Base-by-base conservation (phyloP, 2,888 invertebrate species). In the Prosopocoilus inquinatus region DNA sequence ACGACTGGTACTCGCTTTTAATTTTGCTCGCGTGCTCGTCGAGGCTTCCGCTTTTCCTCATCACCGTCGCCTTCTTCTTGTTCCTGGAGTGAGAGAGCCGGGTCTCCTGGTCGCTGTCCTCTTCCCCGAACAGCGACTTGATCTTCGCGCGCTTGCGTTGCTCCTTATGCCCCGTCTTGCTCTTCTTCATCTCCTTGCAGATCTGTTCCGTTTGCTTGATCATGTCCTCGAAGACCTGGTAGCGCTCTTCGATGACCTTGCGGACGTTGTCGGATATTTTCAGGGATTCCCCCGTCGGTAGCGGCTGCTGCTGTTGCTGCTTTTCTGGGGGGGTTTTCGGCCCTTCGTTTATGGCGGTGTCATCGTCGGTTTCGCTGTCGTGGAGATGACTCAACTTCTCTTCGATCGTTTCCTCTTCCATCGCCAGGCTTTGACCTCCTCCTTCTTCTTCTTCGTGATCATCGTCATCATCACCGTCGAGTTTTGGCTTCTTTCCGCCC, bases 71-170 rank as follows among this genome's bases (percentile, higher is more conserved):
- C 7, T 28, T 28, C 20, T 28, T 28, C 20, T 28, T n/a, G n/a
- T n/a, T 28, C 20, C 5, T 28, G 20, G 20, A 28, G 7, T 28
- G 20, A 28, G 20, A 28, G 7, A 5, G 20, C 20, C 20, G 16
- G 2, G 5, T 2, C 9, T 57, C 56, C 4, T 62, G 59, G 9
- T 53, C 56, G 32, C 55, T 60, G n/a, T 44, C 53, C 28, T 66
- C 68, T 13, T 64, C 67, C 3, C 63, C 65, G 34, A 65, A 68
- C 43, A 65, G 51, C 34, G 39, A 41, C 20, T 47, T 49, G 11
- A 43, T 53, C 12, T 53, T 38, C n/a, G 36, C 48, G 2, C 38
- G 41, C n/a, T 50, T 44, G 11, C 35, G 41, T 4, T 47, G 36
- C 13, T 16, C 39, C 16, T 45, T 52, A 15, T 36, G 39, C 9